Evolutionary conservation across 2,888 invertebrate species (phyloP), one percentile per base, ranked within the genome.

Genomic region (Lasiommata megera): DNA sequence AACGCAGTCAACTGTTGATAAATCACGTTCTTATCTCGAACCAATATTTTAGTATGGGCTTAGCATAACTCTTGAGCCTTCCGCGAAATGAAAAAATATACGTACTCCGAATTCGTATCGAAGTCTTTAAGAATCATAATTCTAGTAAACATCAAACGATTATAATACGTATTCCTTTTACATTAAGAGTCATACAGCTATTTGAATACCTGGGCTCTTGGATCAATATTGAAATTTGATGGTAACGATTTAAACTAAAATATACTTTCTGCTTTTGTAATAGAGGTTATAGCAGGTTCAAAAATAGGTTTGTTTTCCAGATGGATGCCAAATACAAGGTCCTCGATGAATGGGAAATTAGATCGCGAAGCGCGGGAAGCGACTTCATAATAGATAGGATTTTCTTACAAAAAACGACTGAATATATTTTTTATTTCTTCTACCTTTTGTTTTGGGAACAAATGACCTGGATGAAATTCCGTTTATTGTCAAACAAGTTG

Each of bases 331-430:
- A 72, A 79, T 80, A 79, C 74, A 76, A 76, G 72, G 71, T 70
- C 73, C 74, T 71, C 77, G 76, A 79, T 82, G 79, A 81, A 82
- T 82, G 75, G 79, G 80, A 83, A 85, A 84, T 85, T 82, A 84
- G 79, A 81, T 81, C 74, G 72, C 64, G 71, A 70, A 71, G 74
- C 71, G 68, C 74, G 72, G 75, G 76, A 76, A 77, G 74, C 74
- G 74, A 77, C 79, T 80, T 82, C 81, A 77, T 79, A 79, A 80
- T 76, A 73, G 73, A 77, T 72, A 71, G 74, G 69, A 78, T 81
- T 81, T 82, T 75, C 72, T 69, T 72, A 65, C 57, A 63, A 65
- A 65, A 63, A 60, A 60, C 36, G 58, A 60, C 61, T 63, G 64
- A 67, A 61, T 53, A 44, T 50, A 54, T 47, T 60, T 44, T 60